Evolutionary conservation across 2,888 invertebrate species (phyloP), one percentile per base, ranked within the genome.

Genomic region (Phalera bucephala): DNA sequence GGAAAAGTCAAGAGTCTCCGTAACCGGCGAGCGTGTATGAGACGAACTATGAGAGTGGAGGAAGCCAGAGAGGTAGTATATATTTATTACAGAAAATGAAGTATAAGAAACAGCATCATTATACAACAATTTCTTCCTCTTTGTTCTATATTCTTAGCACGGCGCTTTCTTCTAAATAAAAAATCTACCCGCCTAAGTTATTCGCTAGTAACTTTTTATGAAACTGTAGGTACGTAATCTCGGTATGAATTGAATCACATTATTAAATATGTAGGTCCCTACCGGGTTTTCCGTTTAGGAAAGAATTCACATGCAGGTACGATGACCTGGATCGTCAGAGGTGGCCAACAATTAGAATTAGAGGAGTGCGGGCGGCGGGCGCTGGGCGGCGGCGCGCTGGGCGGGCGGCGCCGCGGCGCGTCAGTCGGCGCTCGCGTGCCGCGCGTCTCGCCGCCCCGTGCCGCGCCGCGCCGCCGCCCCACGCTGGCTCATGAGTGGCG

Each of bases 321-420:
- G 77, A 85, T 84, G 84, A 83, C 84, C 84, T 82, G 84, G 63
- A 80, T 84, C 63, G 77, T 70, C 63, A 69, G 71, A 81, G 80
- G 80, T 80, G 75, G 80, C 68, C 71, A 84, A 76, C 83, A 86
- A 83, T 86, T 83, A 80, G 77, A 82, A 80, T 75, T 74, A 75
- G 72, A 75, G 72, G 74, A 70, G 71, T 40, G 67, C 62, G 75
- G 64, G 64, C 47, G 67, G 64, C 56, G 58, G 66, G 64, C 51
- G 46, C 47, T 39, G 33, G 31, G 40, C 33, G 45, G 22, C 53
- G 55, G 56, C 56, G 59, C 55, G 48, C 53, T 52, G 45, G 51
- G 53, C 52, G 63, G 51, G 40, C 44, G 59, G 52, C 17, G 28
- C 28, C 15, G 55, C 52, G 62, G 55, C 57, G 57, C 71, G 67